These are phyloP conservation scores for Scytalopus superciliaris DNA, from an alignment of 2,113 vertebrate species.

Conservation along the genomic window DNA sequence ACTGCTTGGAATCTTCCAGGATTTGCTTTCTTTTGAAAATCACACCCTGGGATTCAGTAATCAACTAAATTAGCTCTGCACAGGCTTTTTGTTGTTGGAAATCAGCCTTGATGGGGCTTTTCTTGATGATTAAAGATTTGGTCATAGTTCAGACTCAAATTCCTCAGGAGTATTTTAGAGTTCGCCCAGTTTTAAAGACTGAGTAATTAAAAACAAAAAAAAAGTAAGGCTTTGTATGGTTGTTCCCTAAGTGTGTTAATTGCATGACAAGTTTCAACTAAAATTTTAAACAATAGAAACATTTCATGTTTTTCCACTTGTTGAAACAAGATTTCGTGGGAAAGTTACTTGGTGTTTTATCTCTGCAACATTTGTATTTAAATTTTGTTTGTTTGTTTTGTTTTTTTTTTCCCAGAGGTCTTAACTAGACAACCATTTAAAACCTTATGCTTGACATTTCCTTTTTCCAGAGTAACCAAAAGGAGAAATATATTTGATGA, in stretches of 20 bases:
- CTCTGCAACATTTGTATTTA: background rate
- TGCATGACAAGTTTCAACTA: constrained; percentile 22
- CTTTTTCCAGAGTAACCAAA: background rate
- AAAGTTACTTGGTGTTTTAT: background rate
- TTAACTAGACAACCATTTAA: background rate
- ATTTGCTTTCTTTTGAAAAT: constrained; percentile 14
- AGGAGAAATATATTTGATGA: background rate
- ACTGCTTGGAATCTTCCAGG: background rate
- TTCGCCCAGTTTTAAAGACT: background rate
- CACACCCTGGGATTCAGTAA: background rate
- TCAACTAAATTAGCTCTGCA: constrained; percentile 1
- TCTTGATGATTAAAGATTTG: constrained; percentile 29
- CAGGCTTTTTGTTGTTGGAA: background rate
- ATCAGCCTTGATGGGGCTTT: background rate
- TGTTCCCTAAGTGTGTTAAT: constrained; percentile 25
- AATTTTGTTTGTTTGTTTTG: background rate
- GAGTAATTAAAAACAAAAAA: background rate
- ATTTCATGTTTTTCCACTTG: background rate
- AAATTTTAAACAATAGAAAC: background rate
- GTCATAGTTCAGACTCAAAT: constrained; percentile 26
- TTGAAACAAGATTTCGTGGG: background rate
- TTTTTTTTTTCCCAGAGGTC: background rate
- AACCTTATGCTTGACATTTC: background rate
- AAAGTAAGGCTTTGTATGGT: background rate
- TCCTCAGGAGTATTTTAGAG: background rate